Conservation (phyloP, 2,113 vertebrate species). For the Erinaceus europaeus region DNA sequence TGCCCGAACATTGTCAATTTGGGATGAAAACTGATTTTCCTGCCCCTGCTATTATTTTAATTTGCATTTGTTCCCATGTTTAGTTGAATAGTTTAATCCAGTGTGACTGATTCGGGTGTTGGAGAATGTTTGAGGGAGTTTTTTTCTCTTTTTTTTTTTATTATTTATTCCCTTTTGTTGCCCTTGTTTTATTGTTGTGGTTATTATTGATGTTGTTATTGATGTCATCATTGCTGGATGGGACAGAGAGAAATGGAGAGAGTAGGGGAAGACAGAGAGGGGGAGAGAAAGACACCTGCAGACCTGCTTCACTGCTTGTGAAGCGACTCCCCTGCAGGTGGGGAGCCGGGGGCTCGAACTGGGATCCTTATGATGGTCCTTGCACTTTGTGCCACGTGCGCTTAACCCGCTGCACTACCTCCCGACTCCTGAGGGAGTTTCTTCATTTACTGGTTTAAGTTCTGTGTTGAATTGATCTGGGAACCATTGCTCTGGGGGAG, state of each 20-base stretch:
- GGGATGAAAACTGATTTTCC: background rate
- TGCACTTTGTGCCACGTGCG: no score
- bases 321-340: no score
- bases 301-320: no score
- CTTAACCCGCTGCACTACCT: background rate
- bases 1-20: background rate
- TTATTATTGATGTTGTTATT: no score
- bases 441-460: background rate
- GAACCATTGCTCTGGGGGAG: background rate
- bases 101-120: background rate
- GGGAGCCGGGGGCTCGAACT: no score
- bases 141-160: background rate
- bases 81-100: conserved; percentile 7
- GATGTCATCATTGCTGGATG: background rate
- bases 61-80: background rate
- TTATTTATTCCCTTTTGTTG: no score
- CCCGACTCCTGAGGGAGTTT: background rate
- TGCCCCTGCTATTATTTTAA: background rate
- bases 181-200: no score
- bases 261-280: background rate
- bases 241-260: no score
- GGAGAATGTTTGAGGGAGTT: background rate
- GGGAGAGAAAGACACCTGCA: no score
- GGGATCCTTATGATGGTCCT: no score
- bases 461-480: background rate